Evolutionary conservation across 1,140 invertebrate species (phyloP).

Genomic region (Chelonus insularis): DNA sequence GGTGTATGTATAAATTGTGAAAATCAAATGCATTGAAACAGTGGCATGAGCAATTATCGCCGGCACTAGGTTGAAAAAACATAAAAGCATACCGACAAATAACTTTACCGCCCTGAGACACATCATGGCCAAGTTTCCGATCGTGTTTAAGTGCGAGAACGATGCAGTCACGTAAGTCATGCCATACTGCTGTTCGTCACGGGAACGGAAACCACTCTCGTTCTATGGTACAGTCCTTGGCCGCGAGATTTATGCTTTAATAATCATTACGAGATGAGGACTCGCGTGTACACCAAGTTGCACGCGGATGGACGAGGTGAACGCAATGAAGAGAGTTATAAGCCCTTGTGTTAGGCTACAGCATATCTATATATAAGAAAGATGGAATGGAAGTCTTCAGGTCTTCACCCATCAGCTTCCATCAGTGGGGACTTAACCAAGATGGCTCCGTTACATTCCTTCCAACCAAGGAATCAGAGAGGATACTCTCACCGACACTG

Average conservation of each 20-base stretch:
- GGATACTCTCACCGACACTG: slow-evolving; percentile 20
- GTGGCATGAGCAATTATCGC: too few species aligned
- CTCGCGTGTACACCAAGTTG: slow-evolving; percentile 11
- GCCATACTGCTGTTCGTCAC: slow-evolving; percentile 23
- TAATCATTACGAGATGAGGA: slow-evolving; percentile 29
- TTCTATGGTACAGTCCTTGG: slow-evolving; percentile 17
- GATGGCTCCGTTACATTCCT: slow-evolving; percentile 28
- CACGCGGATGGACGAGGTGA: not conserved
- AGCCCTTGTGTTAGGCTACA: not conserved
- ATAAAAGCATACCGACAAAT: slow-evolving; percentile 29
- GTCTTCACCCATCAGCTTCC: not conserved
- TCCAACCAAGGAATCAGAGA: slow-evolving; percentile 21
- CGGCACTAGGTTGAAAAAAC: not conserved
- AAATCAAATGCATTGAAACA: not conserved
- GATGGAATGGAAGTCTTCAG: not conserved
- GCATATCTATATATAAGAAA: not conserved
- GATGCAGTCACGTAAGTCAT: slow-evolving; percentile 28
- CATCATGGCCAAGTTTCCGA: slow-evolving; percentile 21
- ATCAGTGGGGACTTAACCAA: not conserved
- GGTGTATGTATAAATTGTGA: too few species aligned
- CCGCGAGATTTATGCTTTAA: slow-evolving; percentile 31
- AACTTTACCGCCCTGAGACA: slow-evolving; percentile 26
- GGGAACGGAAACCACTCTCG: slow-evolving; percentile 28
- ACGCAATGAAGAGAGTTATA: not conserved
- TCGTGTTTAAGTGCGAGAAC: slow-evolving; percentile 23